Evolutionary conservation across 2,888 invertebrate genomes (phyloP).

Genomic region (Andrena haemorrhoa): DNA sequence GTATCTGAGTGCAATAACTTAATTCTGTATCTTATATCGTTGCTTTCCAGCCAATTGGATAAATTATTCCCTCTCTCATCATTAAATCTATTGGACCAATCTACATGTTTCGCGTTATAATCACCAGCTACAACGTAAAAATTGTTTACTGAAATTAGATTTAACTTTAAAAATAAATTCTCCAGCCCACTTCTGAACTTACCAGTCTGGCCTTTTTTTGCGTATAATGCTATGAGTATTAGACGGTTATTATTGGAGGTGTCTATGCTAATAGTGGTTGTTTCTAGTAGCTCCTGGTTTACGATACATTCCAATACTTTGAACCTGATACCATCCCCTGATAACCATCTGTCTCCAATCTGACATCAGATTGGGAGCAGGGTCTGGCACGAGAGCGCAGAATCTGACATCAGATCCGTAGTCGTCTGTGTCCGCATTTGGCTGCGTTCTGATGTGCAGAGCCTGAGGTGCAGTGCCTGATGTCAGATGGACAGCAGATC

Average conservation of each 20-base stretch:
- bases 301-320: no score
- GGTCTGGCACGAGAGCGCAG: no score
- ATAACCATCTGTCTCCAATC: no score
- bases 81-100: not conserved
- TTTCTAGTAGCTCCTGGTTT: no score
- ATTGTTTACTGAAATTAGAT: not conserved
- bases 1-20: not conserved
- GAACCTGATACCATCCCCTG: no score
- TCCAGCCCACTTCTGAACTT: not conserved
- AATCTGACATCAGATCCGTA: no score
- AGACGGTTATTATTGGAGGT: not conserved
- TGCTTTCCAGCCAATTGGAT: not conserved
- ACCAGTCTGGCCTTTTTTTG: not conserved
- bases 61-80: not conserved
- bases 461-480: no score
- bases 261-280: not conserved
- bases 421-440: no score
- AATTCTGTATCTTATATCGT: not conserved
- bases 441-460: no score
- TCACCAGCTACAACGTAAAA: not conserved
- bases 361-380: no score
- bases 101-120: not conserved
- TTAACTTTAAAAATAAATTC: not conserved
- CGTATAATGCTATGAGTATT: not conserved
- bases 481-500: no score